phyloP scores from a whole-genome alignment of 2,888 invertebrate genomes.

The Ischnura elegans region DNA sequence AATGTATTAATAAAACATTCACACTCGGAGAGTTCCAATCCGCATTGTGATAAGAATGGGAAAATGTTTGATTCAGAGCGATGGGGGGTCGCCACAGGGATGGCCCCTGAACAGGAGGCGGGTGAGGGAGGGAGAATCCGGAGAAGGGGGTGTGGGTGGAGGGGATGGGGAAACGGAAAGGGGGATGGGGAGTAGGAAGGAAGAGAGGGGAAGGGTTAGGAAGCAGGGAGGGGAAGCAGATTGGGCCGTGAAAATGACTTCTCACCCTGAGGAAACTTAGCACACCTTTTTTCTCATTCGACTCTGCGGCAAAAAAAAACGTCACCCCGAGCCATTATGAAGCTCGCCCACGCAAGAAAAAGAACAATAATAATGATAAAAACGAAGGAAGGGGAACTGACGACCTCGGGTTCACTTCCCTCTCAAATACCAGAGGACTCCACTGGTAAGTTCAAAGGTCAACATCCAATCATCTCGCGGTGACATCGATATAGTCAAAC shows the following conservation, averaged over 20 bases:
- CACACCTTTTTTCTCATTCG: not conserved
- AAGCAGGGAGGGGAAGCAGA: no score
- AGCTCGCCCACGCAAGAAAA: not conserved
- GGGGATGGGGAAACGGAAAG: no score
- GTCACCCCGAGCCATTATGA: not conserved
- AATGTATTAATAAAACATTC: not conserved
- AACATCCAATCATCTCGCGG: no score
- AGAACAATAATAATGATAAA: not conserved
- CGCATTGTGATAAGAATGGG: slow-evolving; percentile 1
- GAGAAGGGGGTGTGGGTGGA: no score
- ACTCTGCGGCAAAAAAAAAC: not conserved
- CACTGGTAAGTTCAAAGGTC: no score
- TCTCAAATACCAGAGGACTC: no score
- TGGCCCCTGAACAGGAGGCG: no score
- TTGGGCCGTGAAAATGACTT: not conserved
- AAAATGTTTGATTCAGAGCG: slow-evolving; percentile 9
- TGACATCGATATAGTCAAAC: no score
- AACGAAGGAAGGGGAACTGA: no score
- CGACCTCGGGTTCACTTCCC: not conserved
- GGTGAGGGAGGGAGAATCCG: no score
- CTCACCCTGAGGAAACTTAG: not conserved
- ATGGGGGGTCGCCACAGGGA: not conserved
- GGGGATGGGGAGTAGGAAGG: no score
- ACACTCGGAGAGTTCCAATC: slow-evolving; percentile 10
- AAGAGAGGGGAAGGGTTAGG: not conserved